Conservation (phyloP, 2,113 vertebrate genomes). For the Mesocricetus auratus region DNA sequence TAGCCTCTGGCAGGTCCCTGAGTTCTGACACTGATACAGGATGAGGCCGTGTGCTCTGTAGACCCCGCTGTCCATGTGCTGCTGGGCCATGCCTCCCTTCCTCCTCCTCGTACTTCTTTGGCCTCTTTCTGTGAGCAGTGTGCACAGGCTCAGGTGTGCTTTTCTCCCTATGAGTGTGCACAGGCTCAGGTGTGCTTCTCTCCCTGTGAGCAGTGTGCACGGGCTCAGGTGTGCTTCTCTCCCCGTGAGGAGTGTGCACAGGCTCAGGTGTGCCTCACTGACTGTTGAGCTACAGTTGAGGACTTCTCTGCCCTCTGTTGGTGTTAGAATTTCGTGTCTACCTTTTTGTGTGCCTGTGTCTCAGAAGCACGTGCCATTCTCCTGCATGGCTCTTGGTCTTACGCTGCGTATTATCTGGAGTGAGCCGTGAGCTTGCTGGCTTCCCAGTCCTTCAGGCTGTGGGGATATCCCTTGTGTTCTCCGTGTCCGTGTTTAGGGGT, state of each 20-base stretch:
- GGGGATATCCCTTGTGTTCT: background rate
- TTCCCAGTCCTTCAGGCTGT: background rate
- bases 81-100: no score
- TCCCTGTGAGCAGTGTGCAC: background rate
- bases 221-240: background rate
- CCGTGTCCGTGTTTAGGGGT: background rate
- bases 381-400: background rate
- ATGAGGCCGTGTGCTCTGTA: background rate
- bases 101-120: rapidly evolving
- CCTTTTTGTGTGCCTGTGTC: background rate
- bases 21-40: rapidly evolving
- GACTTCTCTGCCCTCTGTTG: background rate
- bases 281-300: rapidly evolving
- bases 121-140: rapidly evolving
- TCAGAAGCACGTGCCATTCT: background rate
- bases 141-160: background rate
- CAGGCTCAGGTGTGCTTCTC: background rate
- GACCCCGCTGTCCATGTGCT: rapidly evolving
- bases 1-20: background rate
- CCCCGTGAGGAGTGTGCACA: background rate
- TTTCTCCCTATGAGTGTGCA: background rate
- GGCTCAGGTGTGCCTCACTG: background rate
- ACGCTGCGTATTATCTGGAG: rapidly evolving
- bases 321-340: rapidly evolving
- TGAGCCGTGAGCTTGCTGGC: background rate